Conservation (phyloP, 2,113 vertebrate species). For the Sphaerodactylus townsendi region DNA sequence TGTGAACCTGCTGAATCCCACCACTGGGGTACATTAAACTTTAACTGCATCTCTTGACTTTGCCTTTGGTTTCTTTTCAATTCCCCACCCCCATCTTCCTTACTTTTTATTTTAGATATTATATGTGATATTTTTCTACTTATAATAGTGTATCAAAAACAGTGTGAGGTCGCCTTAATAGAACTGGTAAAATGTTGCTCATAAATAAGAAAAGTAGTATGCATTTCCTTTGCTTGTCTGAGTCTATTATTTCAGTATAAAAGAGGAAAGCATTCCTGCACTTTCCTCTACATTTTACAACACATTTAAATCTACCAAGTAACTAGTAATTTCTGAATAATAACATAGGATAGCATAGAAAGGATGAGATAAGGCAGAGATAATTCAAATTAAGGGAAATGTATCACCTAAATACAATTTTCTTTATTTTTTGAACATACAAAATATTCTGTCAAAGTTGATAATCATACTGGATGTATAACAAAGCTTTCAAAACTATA, state of each 20-base stretch:
- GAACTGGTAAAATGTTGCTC: background rate
- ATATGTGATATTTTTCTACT: background rate
- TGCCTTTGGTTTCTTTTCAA: too few relatives aligned
- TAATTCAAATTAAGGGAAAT: conserved; percentile 8
- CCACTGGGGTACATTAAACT: too few relatives aligned
- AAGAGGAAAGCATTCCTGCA: background rate
- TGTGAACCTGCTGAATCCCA: too few relatives aligned
- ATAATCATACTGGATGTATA: conserved; percentile 5
- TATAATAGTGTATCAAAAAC: background rate
- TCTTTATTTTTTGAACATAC: background rate
- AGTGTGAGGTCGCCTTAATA: background rate
- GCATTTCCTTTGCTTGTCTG: background rate
- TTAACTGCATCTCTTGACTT: too few relatives aligned
- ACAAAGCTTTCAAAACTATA: background rate
- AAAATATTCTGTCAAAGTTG: conserved; percentile 4
- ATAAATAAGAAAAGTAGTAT: too few relatives aligned
- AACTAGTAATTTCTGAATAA: background rate
- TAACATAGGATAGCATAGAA: background rate
- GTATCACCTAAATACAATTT: background rate
- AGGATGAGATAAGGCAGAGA: background rate
- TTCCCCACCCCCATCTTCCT: too few relatives aligned
- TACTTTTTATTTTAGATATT: too few relatives aligned
- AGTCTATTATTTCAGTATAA: background rate
- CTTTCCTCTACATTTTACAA: background rate
- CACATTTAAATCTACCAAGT: background rate